Evolutionary conservation across 53 echinoderm and acorn worm species (phyloP), one percentile per base, ranked within the genome.

Genomic region (Echinometra lucunter): DNA sequence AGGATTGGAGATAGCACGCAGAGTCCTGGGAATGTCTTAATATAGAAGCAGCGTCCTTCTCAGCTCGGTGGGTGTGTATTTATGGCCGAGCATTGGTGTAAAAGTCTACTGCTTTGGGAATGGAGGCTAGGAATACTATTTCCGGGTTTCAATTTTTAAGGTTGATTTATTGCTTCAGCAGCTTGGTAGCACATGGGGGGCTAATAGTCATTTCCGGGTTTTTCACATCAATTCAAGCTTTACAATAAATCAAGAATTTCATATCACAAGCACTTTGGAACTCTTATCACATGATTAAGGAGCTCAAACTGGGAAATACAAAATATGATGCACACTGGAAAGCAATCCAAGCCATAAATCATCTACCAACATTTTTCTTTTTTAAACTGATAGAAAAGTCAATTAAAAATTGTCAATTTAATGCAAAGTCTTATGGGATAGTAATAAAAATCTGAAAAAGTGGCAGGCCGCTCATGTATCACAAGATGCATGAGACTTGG

Each of bases 61-160:
- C 2, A 34, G 32, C 34, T 12, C 32, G 30, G 30, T 34, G 69
- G 69, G 19, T 42, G 37, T 74, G 42, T 23, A 63, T 63, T 18
- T 63, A 63, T 15, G 63, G 19, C 21, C 4, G 63, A 63, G 23
- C 37, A 40, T 35, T 63, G 40, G 0, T 21, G 17, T 40, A 19
- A 38, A 18, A 19, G 38, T 78, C 42, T 78, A 38, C 17, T 78
- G 78, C 78, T 8, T 7, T 40, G 78, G 78, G 78, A 78, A 6
- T 16, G 23, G 78, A 78, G 13, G 35, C 16, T 2, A 18, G 42
- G 19, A 74, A 23, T 23, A 78, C 23, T 21, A 38, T 35, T 78
- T 78, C 78, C 42, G 78, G 78, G 78, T 78, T 78, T 78, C 40
- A 78, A 40, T 78, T 78, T 78, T 38, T 21, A 78, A 7, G 4